Percentiles rank a stretch among this genome's conserved stretches.
These are phyloP conservation scores for Neodiprion fabricii DNA, from an alignment of 1,140 invertebrate genomes.

Conservation along the genomic window DNA sequence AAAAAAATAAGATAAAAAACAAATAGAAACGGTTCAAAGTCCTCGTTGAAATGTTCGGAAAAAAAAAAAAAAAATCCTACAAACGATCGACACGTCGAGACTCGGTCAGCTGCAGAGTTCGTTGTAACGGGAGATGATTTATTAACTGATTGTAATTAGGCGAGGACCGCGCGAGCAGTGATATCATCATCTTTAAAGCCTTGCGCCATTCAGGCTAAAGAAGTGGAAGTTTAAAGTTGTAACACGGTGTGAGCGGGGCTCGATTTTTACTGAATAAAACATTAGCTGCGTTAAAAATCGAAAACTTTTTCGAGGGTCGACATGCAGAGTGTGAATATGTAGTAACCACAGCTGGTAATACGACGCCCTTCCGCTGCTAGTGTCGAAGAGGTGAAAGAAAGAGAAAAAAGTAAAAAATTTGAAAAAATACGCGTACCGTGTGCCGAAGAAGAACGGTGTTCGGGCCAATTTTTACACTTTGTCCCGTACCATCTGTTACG, in stretches of 20 bases:
- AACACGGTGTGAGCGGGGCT: neutral
- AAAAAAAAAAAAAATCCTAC: too few relatives aligned
- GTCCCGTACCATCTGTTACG: neutral
- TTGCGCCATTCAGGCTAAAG: too few relatives aligned
- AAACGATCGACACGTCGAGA: too few relatives aligned
- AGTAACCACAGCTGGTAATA: conserved; percentile 30
- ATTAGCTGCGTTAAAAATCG: conserved; percentile 41
- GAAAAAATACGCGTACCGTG: neutral
- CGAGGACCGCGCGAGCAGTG: too few relatives aligned
- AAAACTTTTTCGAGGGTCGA: conserved; percentile 26
- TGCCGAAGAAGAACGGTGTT: neutral
- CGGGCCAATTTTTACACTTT: neutral
- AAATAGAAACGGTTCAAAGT: too few relatives aligned
- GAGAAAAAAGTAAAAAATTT: neutral
- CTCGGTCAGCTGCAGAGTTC: too few relatives aligned
- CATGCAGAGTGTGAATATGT: conserved; percentile 29
- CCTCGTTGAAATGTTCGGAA: too few relatives aligned
- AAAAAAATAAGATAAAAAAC: too few relatives aligned
- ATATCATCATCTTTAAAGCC: too few relatives aligned
- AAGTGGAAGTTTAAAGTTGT: too few relatives aligned
- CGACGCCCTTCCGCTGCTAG: conserved; percentile 14
- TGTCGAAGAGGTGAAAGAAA: neutral
- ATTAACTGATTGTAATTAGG: too few relatives aligned
- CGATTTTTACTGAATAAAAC: conserved; percentile 39
- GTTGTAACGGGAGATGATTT: too few relatives aligned